Conservation (phyloP, 1,140 invertebrate genomes). For the Drosophila prosaltans region DNA sequence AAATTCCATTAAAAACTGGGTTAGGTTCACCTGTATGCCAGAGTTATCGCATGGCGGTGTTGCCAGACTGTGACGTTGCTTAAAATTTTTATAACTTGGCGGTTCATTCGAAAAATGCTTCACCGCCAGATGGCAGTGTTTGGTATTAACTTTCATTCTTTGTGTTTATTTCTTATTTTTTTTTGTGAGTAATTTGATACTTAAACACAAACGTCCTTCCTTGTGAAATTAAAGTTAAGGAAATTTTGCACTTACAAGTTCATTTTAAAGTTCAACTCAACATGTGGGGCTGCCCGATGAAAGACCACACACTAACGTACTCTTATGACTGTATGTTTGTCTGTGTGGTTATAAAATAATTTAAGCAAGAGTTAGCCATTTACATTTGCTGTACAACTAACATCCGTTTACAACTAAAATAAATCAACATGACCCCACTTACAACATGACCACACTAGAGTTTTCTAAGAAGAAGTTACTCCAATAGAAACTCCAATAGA, state of each 20-base stretch:
- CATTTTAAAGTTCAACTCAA: constrained; percentile 64
- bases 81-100: constrained; percentile 11
- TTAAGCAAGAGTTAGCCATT: constrained; percentile 60
- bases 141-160: constrained; percentile 34
- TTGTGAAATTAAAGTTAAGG: constrained; percentile 69
- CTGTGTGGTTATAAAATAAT: neutral
- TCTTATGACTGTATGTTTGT: neutral
- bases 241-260: constrained; percentile 53
- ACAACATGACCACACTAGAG: constrained; percentile 31
- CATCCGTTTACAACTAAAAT: constrained; percentile 67
- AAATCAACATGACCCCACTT: constrained; percentile 24
- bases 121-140: constrained; percentile 26
- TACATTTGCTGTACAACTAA: constrained; percentile 72
- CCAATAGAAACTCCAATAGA: too few relatives aligned
- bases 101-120: constrained; percentile 38
- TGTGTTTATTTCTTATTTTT: constrained; percentile 2
- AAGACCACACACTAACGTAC: constrained; percentile 38
- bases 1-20: too few relatives aligned
- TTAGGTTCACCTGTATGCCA: neutral
- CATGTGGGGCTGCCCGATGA: constrained; percentile 51
- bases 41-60: neutral
- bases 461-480: constrained; percentile 53
- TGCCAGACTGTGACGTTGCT: constrained; percentile 15
- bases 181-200: constrained; percentile 53
- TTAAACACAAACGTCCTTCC: constrained; percentile 50